Base-by-base conservation (phyloP, 2,888 invertebrate species). In the Pteria penguin region DNA sequence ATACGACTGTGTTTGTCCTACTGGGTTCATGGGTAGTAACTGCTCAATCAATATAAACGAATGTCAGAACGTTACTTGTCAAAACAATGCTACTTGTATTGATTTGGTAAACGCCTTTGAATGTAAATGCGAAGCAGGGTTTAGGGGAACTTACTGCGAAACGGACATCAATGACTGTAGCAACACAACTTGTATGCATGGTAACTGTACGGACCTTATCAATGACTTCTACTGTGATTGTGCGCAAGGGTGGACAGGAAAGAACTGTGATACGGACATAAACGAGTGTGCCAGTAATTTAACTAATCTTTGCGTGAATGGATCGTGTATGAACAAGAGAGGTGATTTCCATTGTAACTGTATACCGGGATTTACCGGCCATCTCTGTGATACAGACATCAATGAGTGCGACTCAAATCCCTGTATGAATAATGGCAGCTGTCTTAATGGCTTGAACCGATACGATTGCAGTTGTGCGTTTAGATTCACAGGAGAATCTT, bases 161-260 rank as follows among this genome's bases (percentile, higher is more conserved):
- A 79, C 74, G 27, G 89, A 91, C 73, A 84, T 86, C 31, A 88
- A 92, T 74, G 90, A 91, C 60, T 93, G 92, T 71, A 79, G 81
- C 27, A 82, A 84, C 4, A 89, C 86, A 58, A 90, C 91, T 4
- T 94, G 95, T 14, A 95, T 96, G 87, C 92, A 92, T 45, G 72
- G 72, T n/a, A 72, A 55, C 27, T 72, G 72, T 5, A 45, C 45
- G 1, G 72, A 72, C 22, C 4, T 18, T 0, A 26, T 72, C 11
- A 36, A 57, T n/a, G 57, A 27, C 4, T 72, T 27, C 36, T 78
- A 88, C 87, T 90, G 72, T 68, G 94, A 95, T 82, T 98, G 98
- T 91, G 95, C 96, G 45, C 94, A 95, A 0, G 97, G 97, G 79
- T 98, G 95, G 94, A 96, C 95, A 75, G 98, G 98, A 57, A 95